Evolutionary conservation across 2,797 vertebrate genomes (phyloP).

Genomic region (Neosalanx taihuensis): DNA sequence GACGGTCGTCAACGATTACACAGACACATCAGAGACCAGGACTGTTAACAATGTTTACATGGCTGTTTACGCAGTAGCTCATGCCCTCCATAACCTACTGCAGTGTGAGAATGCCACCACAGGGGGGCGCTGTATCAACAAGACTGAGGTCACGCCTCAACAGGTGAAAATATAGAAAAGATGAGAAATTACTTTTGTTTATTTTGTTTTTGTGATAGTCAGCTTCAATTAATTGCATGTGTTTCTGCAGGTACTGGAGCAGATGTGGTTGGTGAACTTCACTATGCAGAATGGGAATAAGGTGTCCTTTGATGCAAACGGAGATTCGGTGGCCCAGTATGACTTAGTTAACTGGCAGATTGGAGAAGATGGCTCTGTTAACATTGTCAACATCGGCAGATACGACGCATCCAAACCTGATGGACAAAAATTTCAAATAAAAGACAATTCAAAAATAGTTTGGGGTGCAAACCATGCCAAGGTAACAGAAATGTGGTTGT

Average conservation of each 20-base stretch:
- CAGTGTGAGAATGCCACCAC: conserved; percentile 60
- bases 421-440: conserved; percentile 45
- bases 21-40: conserved; percentile 54
- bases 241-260: conserved; percentile 55
- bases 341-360: conserved; percentile 70
- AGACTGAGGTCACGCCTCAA: conserved; percentile 45
- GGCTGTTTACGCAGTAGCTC: conserved; percentile 60
- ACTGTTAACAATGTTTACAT: conserved; percentile 64
- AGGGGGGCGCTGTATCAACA: conserved; percentile 56
- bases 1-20: conserved; percentile 58
- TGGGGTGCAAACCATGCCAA: conserved; percentile 54
- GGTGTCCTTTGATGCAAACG: conserved; percentile 65
- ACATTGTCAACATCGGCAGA: conserved; percentile 59
- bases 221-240: not conserved
- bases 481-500: conserved; percentile 38
- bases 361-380: conserved; percentile 49
- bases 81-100: conserved; percentile 56
- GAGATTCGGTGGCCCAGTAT: conserved; percentile 58
- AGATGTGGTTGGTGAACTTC: conserved; percentile 62
- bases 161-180: conserved; percentile 44
- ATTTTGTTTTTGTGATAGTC: not conserved
- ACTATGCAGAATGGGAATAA: conserved; percentile 54
- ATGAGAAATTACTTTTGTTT: not conserved
- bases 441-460: conserved; percentile 40
- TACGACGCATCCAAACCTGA: conserved; percentile 60